These are phyloP conservation scores for Artibeus jamaicensis DNA, from an alignment of 2,797 vertebrate genomes.

Conservation along the genomic window DNA sequence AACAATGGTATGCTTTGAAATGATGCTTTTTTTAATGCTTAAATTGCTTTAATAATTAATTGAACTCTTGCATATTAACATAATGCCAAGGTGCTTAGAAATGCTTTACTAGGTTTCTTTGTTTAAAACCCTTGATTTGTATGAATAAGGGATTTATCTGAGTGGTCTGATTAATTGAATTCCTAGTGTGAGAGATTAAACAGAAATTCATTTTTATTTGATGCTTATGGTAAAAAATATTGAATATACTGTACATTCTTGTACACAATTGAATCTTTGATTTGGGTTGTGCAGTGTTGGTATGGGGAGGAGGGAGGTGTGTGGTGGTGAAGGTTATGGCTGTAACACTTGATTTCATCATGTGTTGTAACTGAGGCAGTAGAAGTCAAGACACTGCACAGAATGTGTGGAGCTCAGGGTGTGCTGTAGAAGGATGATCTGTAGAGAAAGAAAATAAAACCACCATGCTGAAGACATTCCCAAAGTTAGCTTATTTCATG, in stretches of 20 bases:
- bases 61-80: constrained; percentile 32
- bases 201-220: constrained; percentile 44
- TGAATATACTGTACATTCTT: not conserved
- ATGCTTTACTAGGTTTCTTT: not conserved
- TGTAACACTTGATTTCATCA: not conserved
- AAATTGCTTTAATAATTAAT: constrained; percentile 44
- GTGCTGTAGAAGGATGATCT: not conserved
- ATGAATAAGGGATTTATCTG: constrained; percentile 3
- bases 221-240: constrained; percentile 10
- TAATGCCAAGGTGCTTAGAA: constrained; percentile 9
- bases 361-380: not conserved
- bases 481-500: not conserved
- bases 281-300: not conserved
- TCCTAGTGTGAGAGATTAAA: not conserved
- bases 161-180: constrained; percentile 36
- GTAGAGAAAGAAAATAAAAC: not conserved
- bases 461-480: not conserved
- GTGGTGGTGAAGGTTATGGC: not conserved
- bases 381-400: not conserved
- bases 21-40: constrained; percentile 7
- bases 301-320: not conserved
- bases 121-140: constrained; percentile 36
- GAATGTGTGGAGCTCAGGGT: not conserved
- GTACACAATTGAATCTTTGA: not conserved
- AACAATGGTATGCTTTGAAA: not conserved